Conservation (phyloP, 2,113 vertebrate species). For the Laticauda laticaudata region DNA sequence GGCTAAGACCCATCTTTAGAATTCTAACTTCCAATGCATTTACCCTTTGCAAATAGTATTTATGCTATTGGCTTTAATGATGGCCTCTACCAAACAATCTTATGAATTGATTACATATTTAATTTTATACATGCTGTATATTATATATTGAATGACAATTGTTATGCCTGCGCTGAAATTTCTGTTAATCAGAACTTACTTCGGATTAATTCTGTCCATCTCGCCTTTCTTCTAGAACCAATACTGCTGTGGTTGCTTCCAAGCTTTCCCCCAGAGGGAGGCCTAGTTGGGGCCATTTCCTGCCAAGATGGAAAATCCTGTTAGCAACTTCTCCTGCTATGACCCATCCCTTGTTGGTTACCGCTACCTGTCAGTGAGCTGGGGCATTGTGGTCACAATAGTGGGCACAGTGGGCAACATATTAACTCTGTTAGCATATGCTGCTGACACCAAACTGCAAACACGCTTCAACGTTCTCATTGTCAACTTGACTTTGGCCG, state of each 20-base stretch:
- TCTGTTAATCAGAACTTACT: background rate
- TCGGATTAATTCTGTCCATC: background rate
- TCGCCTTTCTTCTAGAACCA: background rate
- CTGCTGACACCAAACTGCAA: slow-evolving; percentile 69
- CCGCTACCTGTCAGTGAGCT: slow-evolving; percentile 78
- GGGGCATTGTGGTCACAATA: slow-evolving; percentile 76
- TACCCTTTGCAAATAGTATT: background rate
- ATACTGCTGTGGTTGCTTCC: background rate
- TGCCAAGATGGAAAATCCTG: slow-evolving; percentile 47
- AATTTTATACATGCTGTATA: background rate
- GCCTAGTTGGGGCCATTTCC: background rate
- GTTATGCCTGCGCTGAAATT: background rate
- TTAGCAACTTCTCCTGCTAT: slow-evolving; percentile 77
- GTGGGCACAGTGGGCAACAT: slow-evolving; percentile 80
- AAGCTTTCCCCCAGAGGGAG: background rate
- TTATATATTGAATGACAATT: background rate
- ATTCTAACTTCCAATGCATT: background rate
- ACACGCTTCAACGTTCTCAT: slow-evolving; percentile 87
- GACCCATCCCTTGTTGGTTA: slow-evolving; percentile 75
- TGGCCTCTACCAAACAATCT: background rate
- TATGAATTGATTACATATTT: background rate
- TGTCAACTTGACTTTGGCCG: slow-evolving; percentile 80
- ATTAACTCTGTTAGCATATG: slow-evolving; percentile 82
- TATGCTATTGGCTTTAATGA: background rate
- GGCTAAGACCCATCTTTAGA: background rate